Base-by-base conservation (phyloP, 1,140 invertebrate species). In the Polypedilum pembai region DNA sequence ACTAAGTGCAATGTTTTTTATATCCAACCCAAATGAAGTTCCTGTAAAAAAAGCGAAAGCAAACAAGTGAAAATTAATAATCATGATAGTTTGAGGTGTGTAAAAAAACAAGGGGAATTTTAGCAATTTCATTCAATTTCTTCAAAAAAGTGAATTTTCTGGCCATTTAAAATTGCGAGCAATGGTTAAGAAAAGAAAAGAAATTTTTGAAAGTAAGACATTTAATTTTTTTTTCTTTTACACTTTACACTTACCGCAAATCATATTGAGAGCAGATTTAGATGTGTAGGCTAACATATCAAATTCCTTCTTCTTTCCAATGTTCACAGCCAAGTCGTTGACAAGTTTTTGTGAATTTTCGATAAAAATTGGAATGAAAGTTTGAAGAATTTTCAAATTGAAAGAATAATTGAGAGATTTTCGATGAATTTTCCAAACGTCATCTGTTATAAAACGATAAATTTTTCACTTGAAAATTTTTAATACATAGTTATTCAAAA, bases 321-420 rank as follows among this genome's bases (percentile, higher is more conserved):
- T 21, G 20, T 69, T 69, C 17, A 21, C 17, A 18, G 20, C 65
- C 40, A 74, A 40, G n/a, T 69, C 65, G 12, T 41, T 41, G 1
- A 74, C 18, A 15, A 74, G 17, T 18, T 20, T 24, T 40, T 74
- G 21, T 41, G 74, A 7, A 17, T 74, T 74, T 40, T 74, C 74
- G n/a, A 33, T 56, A 40, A 74, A 74, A 21, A 74, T 66, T 65
- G 74, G 74, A 4, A 74, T 21, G 20, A 74, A 74, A 8, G 74
- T 56, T 56, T 74, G 74, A 3, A 74, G 21, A 74, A 74, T 74
- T 33, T 33, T 20, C 7, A 74, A n/a, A 7, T 74, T 74, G 33
- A 74, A 74, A 4, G 74, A 33, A 21, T 41, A 56, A 24, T 74
- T 74, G 10, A 74, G 21, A 0, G 33, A 33, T 66, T 74, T 74